Evolutionary conservation across 2,888 invertebrate genomes (phyloP).

Genomic region (Apodemia mormo): DNA sequence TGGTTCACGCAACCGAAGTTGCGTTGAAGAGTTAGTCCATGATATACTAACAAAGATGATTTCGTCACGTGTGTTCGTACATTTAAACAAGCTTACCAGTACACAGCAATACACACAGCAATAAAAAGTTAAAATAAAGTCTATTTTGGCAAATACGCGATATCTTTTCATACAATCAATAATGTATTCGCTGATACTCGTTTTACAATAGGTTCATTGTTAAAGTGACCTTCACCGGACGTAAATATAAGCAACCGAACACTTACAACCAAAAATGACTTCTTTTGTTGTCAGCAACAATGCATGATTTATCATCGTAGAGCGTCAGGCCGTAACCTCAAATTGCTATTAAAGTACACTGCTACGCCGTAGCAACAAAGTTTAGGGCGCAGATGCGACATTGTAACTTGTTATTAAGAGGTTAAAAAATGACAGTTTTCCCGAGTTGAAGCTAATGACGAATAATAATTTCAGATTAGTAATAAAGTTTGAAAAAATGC

Average conservation of each 20-base stretch:
- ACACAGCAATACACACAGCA: too few species aligned
- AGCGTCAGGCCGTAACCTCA: slow-evolving; percentile 37
- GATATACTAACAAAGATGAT: too few species aligned
- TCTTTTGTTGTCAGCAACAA: slow-evolving; percentile 72
- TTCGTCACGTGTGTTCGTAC: too few species aligned
- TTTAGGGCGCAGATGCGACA: slow-evolving; percentile 25
- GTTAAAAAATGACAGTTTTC: neutral
- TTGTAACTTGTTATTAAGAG: neutral
- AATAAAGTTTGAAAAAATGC: too few species aligned
- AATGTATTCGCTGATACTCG: slow-evolving; percentile 14
- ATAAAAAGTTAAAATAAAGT: neutral
- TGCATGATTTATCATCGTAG: slow-evolving; percentile 66
- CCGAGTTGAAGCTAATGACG: neutral
- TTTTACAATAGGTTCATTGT: slow-evolving; percentile 15
- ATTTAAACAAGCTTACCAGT: too few species aligned
- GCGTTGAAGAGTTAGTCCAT: too few species aligned
- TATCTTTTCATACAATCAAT: slow-evolving; percentile 18
- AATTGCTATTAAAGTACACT: slow-evolving; percentile 41
- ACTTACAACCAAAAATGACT: slow-evolving; percentile 72
- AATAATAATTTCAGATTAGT: too few species aligned
- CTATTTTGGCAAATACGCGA: neutral
- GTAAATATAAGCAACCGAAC: slow-evolving; percentile 43
- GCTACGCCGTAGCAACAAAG: slow-evolving; percentile 29
- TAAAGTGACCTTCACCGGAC: slow-evolving; percentile 24
- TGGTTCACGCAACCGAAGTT: too few species aligned